Evolutionary conservation across 1,140 invertebrate genomes (phyloP).

Genomic region (Ceratosolen solmsi): DNA sequence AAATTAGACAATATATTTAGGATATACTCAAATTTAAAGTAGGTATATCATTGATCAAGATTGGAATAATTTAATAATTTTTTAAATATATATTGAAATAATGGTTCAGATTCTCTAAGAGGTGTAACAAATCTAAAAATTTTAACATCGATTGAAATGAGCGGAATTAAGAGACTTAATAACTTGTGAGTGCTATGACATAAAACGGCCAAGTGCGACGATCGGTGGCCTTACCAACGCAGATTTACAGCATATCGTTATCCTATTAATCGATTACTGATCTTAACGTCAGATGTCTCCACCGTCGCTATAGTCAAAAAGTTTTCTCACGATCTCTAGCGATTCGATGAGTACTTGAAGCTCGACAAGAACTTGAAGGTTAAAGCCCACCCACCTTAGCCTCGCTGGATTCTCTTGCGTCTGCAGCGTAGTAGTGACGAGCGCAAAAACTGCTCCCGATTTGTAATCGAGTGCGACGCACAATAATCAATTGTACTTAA

Average conservation of each 20-base stretch:
- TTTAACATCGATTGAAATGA: too few relatives aligned
- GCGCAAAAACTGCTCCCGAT: slow-evolving; percentile 28
- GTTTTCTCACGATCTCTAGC: background rate
- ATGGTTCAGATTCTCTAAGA: too few relatives aligned
- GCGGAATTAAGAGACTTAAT: too few relatives aligned
- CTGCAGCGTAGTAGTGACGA: background rate
- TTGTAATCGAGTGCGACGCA: background rate
- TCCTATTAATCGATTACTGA: background rate
- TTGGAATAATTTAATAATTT: too few relatives aligned
- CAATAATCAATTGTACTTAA: background rate
- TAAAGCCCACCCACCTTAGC: background rate
- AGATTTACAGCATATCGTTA: too few relatives aligned
- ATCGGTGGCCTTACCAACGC: slow-evolving; percentile 5
- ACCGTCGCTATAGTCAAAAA: background rate
- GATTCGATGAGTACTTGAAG: background rate
- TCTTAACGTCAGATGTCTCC: slow-evolving; percentile 12
- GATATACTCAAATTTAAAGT: too few relatives aligned
- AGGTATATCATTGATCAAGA: too few relatives aligned
- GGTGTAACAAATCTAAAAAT: too few relatives aligned
- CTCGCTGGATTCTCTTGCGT: background rate
- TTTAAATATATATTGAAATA: too few relatives aligned
- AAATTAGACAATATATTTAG: too few relatives aligned
- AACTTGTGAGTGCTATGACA: too few relatives aligned
- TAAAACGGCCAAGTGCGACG: too few relatives aligned
- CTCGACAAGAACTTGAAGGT: background rate